A percentile compares a stretch with the other conserved stretches of the same genome.
phyloP scores from a whole-genome alignment of 2,113 vertebrate species.

The Platycercus adscitus region DNA sequence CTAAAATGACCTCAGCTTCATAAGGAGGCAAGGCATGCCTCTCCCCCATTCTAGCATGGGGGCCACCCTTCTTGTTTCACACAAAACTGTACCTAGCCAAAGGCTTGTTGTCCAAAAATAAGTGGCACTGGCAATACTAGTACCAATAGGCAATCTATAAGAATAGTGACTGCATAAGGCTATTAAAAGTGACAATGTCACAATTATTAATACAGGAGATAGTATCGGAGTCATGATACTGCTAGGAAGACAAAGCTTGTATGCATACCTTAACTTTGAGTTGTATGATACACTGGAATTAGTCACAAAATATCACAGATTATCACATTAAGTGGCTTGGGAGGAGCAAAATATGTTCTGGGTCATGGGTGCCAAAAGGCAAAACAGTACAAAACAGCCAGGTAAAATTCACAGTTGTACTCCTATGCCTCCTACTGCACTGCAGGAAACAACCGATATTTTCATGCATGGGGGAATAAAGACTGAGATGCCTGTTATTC shows the following conservation, averaged over 20 bases:
- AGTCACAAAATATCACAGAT: neutral
- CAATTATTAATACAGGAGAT: neutral
- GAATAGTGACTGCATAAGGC: neutral
- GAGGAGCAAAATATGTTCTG: neutral
- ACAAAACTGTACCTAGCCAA: neutral
- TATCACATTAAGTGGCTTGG: neutral
- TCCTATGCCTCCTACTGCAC: neutral
- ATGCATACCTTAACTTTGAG: neutral
- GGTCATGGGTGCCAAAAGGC: neutral
- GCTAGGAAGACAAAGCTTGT: neutral
- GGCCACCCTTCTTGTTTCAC: neutral
- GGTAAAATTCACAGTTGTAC: neutral
- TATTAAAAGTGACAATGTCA: neutral
- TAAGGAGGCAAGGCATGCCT: neutral
- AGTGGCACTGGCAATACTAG: neutral
- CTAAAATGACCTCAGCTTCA: neutral
- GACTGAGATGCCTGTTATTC: neutral
- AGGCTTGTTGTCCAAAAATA: neutral
- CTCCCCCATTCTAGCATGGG: neutral
- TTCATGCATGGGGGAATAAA: neutral
- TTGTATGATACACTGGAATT: neutral
- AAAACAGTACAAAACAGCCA: neutral
- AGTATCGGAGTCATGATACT: neutral
- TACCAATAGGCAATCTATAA: neutral
- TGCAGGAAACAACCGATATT: neutral